phyloP scores from a whole-genome alignment of 2,113 vertebrate genomes.

The Miniopterus natalensis region DNA sequence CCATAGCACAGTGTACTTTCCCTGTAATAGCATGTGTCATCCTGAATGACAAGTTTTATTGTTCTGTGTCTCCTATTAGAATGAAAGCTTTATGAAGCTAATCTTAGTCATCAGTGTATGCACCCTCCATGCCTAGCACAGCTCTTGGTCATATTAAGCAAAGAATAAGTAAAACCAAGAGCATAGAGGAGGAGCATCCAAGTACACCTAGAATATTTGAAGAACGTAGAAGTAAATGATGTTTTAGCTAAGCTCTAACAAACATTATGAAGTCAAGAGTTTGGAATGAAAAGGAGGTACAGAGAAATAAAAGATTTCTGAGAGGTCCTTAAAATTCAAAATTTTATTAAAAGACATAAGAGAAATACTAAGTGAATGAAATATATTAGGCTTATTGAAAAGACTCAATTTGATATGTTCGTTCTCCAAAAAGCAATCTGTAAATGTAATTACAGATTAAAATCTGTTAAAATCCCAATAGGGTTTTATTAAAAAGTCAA shows the following conservation, averaged over 20 bases:
- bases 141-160: slow-evolving; percentile 19
- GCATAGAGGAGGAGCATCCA: not conserved
- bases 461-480: not conserved
- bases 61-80: slow-evolving; percentile 59
- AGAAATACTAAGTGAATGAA: slow-evolving; percentile 42
- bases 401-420: not conserved
- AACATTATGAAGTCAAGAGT: slow-evolving; percentile 19
- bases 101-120: not conserved
- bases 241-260: slow-evolving; percentile 53
- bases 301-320: slow-evolving; percentile 42
- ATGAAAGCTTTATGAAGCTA: slow-evolving; percentile 49
- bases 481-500: not conserved
- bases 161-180: slow-evolving; percentile 43
- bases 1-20: slow-evolving; percentile 40
- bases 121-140: slow-evolving; percentile 11
- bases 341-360: slow-evolving; percentile 45
- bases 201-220: slow-evolving; percentile 37
- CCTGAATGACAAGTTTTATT: slow-evolving; percentile 30
- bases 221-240: slow-evolving; percentile 21
- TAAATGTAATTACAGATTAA: slow-evolving; percentile 28
- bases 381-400: not conserved
- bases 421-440: slow-evolving; percentile 47
- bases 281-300: slow-evolving; percentile 34
- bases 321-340: slow-evolving; percentile 34
- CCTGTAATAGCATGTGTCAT: not conserved